A percentile compares a stretch with the other conserved stretches of the same genome.
phyloP scores from a whole-genome alignment of 1,140 invertebrate species.

The Holotrichia oblita region DNA sequence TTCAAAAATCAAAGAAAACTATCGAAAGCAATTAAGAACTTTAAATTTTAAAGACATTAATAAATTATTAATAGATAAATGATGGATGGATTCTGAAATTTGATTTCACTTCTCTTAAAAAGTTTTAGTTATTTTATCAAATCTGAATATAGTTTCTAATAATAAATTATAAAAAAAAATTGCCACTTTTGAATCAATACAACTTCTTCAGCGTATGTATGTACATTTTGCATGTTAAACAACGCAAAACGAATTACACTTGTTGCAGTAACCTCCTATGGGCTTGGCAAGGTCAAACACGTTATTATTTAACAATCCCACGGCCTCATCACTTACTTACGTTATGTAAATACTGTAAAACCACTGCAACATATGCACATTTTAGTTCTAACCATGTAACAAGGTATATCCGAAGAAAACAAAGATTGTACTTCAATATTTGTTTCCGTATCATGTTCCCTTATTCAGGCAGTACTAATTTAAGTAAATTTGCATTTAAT shows the following conservation, averaged over 20 bases:
- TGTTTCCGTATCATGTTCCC: too few species aligned
- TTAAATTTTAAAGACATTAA: too few species aligned
- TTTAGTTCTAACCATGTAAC: neutral
- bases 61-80: too few species aligned
- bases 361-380: neutral
- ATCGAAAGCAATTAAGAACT: too few species aligned
- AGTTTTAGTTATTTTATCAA: too few species aligned
- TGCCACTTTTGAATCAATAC: too few species aligned
- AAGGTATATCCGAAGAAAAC: neutral
- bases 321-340: conserved; percentile 1
- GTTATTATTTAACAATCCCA: conserved; percentile 27
- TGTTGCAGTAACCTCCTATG: conserved; percentile 1
- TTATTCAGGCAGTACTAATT: neutral
- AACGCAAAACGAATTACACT: neutral
- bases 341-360: conserved; percentile 18
- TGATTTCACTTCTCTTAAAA: too few species aligned
- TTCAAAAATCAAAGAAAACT: too few species aligned
- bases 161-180: too few species aligned
- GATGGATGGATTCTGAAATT: too few species aligned
- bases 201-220: neutral
- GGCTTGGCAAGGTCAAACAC: conserved; percentile 25
- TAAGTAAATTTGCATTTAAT: neutral
- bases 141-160: too few species aligned
- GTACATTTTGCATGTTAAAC: neutral
- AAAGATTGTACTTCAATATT: neutral